A percentile compares a stretch with the other conserved stretches of the same genome.
Conservation (phyloP, 1,140 invertebrate genomes). For the Drosophila bipectinata region DNA sequence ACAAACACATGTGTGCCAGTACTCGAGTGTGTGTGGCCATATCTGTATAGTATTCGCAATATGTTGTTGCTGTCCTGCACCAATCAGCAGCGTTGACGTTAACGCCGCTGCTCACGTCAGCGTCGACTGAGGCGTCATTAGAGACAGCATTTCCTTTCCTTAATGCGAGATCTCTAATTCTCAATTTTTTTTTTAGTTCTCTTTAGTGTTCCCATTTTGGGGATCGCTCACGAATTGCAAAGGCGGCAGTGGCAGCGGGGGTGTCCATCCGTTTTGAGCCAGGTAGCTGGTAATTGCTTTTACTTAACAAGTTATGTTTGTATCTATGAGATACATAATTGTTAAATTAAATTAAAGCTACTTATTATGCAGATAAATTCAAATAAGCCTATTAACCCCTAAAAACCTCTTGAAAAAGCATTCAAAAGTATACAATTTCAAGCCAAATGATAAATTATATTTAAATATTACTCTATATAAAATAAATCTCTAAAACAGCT, state of each 20-base stretch:
- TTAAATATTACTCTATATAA: slow-evolving; percentile 34
- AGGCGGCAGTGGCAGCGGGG: slow-evolving; percentile 2
- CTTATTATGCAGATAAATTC: slow-evolving; percentile 73
- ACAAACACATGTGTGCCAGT: slow-evolving; percentile 1
- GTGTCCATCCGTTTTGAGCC: background rate
- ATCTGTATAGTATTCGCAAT: slow-evolving; percentile 32
- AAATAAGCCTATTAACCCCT: slow-evolving; percentile 45
- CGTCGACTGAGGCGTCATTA: slow-evolving; percentile 38
- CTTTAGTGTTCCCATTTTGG: slow-evolving; percentile 37
- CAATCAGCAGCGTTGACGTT: slow-evolving; percentile 53
- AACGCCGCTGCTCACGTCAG: slow-evolving; percentile 10
- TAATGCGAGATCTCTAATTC: slow-evolving; percentile 13
- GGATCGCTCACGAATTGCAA: slow-evolving; percentile 42
- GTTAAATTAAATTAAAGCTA: slow-evolving; percentile 18
- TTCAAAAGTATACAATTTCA: slow-evolving; percentile 55
- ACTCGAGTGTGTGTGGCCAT: slow-evolving; percentile 18
- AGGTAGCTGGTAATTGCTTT: slow-evolving; percentile 1
- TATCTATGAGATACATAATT: slow-evolving; percentile 21
- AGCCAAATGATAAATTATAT: slow-evolving; percentile 51
- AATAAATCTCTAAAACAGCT: background rate
- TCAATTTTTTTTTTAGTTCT: background rate
- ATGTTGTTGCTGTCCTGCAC: slow-evolving; percentile 66
- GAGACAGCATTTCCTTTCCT: slow-evolving; percentile 52
- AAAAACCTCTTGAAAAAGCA: slow-evolving; percentile 43
- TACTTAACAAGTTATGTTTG: background rate